Percentiles rank a stretch among this genome's conserved stretches.
Conservation (phyloP, 92 coral and sea anemone genomes). For the Palythoa grandis region DNA sequence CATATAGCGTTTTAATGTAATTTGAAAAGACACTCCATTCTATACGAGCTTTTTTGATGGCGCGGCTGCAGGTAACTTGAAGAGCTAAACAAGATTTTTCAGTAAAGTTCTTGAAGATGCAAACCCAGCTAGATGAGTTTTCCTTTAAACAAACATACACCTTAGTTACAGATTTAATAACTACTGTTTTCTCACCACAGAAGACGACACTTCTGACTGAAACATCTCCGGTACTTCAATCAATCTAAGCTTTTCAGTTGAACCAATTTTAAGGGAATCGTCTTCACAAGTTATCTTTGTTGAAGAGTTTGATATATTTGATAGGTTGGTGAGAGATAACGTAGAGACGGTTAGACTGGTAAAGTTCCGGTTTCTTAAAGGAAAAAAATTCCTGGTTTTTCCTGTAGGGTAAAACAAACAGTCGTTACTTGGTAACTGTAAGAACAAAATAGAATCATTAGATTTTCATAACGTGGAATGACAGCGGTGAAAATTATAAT, state of each 20-base stretch:
- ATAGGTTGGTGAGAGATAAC: background rate
- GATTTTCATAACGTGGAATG: too few species aligned
- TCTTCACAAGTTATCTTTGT: background rate
- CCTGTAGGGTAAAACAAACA: conserved; percentile 1
- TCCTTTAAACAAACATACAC: background rate
- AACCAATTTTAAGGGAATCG: background rate
- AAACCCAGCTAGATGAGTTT: too few species aligned
- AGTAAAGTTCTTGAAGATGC: too few species aligned
- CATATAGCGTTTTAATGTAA: too few species aligned
- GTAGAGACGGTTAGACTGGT: background rate
- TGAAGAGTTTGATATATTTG: background rate
- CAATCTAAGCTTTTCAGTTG: conserved; percentile 40
- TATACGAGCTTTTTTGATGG: too few species aligned
- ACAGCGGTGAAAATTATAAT: too few species aligned
- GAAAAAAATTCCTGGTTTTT: background rate
- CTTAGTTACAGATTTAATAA: background rate
- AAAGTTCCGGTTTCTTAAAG: background rate
- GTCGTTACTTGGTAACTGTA: too few species aligned
- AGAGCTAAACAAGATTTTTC: too few species aligned
- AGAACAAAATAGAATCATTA: too few species aligned
- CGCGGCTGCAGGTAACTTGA: too few species aligned
- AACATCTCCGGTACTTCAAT: conserved; percentile 46
- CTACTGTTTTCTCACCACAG: conserved; percentile 36
- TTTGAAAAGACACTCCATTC: too few species aligned
- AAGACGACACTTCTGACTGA: conserved; percentile 41